These are phyloP conservation scores for Gobiocypris rarus DNA, from an alignment of 2,113 vertebrate genomes.

Conservation along the genomic window DNA sequence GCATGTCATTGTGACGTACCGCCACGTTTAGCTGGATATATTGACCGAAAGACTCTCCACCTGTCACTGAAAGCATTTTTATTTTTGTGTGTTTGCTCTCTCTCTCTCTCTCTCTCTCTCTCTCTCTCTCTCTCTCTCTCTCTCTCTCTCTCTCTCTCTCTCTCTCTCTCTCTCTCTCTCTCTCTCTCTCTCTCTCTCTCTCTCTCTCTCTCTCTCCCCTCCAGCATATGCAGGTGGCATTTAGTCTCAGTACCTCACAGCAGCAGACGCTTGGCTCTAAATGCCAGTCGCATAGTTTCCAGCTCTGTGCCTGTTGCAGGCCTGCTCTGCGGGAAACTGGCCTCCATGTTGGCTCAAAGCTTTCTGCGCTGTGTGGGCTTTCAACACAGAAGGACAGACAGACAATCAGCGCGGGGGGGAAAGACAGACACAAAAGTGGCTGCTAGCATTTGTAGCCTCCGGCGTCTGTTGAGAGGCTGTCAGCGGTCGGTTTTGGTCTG, in stretches of 20 bases:
- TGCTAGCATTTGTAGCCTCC: conserved; percentile 69
- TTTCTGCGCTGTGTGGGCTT: conserved; percentile 73
- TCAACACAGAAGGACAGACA: conserved; percentile 79
- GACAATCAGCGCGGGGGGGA: conserved; percentile 72
- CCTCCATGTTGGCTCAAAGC: conserved; percentile 78
- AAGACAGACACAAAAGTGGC: conserved; percentile 67
- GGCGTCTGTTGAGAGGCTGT: conserved; percentile 72
- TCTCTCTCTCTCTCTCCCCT: conserved; percentile 50
- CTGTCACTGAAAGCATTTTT: conserved; percentile 55
- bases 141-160: conserved; percentile 54
- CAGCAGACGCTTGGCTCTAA: conserved; percentile 74
- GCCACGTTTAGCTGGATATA: conserved; percentile 65
- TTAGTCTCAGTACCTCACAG: conserved; percentile 80
- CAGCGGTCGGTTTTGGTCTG: conserved; percentile 63
- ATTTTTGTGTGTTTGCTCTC: conserved; percentile 55
- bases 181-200: conserved; percentile 50
- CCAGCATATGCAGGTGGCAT: conserved; percentile 76
- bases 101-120: conserved; percentile 47
- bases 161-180: conserved; percentile 42
- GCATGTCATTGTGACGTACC: conserved; percentile 62
- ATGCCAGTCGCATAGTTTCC: conserved; percentile 77
- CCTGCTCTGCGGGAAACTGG: conserved; percentile 64
- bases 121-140: conserved; percentile 46
- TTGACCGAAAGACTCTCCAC: conserved; percentile 22
- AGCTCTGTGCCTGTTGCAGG: conserved; percentile 70